These are phyloP conservation scores for Myxocyprinus asiaticus DNA, from an alignment of 2,113 vertebrate species.

Conservation along the genomic window DNA sequence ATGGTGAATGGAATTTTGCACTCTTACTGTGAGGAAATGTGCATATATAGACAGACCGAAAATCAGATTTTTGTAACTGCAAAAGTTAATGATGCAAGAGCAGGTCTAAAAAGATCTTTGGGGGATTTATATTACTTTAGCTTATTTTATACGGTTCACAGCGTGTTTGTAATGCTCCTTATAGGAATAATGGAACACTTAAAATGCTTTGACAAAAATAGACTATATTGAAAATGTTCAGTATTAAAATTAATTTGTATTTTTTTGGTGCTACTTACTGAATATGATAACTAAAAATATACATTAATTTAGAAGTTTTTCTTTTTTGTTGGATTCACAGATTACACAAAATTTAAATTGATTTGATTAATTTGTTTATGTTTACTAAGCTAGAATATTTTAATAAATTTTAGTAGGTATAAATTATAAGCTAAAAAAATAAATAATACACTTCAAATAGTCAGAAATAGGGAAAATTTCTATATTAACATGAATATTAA, in stretches of 20 bases:
- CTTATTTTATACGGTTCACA: constrained; percentile 7
- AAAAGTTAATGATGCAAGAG: constrained; percentile 26
- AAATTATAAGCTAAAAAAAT: too few species aligned
- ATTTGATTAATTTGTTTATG: background rate
- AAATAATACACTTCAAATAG: too few species aligned
- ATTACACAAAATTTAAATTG: background rate
- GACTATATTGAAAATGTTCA: constrained; percentile 20
- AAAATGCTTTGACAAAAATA: background rate
- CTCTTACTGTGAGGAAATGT: constrained; percentile 25
- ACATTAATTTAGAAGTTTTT: background rate
- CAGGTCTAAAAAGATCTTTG: background rate
- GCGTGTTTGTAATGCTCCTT: background rate
- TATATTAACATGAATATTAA: too few species aligned
- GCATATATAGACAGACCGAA: background rate
- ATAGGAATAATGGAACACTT: constrained; percentile 15
- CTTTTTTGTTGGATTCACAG: background rate
- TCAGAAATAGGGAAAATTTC: too few species aligned
- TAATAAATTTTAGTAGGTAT: too few species aligned
- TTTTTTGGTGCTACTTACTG: background rate
- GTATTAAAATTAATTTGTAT: background rate
- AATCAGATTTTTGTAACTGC: constrained; percentile 21
- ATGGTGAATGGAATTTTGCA: background rate
- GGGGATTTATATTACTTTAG: constrained; percentile 16
- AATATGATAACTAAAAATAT: background rate
- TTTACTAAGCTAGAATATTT: background rate